Evolutionary conservation across 2,113 vertebrate species (phyloP).

Genomic region (Butastur rufipennis): DNA sequence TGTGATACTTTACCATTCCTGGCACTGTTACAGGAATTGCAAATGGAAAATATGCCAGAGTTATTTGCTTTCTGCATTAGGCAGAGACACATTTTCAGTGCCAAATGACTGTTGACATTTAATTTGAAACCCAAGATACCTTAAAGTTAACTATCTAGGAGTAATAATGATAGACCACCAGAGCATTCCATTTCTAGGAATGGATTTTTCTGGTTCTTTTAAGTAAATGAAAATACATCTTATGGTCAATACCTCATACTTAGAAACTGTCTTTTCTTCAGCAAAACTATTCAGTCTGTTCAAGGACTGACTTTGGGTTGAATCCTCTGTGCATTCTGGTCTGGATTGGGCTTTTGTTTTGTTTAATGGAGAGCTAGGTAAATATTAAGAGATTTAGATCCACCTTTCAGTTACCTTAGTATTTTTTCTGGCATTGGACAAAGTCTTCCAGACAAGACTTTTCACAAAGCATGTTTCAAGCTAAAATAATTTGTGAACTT

Average conservation of each 20-base stretch:
- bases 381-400: not conserved
- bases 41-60: conserved; percentile 15
- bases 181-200: not conserved
- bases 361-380: not conserved
- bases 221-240: conserved; percentile 20
- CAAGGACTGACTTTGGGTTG: not conserved
- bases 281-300: not conserved
- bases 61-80: conserved; percentile 28
- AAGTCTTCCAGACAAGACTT: not conserved
- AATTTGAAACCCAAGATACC: conserved; percentile 40
- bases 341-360: not conserved
- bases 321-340: not conserved
- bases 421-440: not conserved
- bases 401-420: not conserved
- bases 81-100: conserved; percentile 16
- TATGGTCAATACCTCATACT: not conserved
- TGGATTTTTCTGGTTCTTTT: not conserved
- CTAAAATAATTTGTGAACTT: not conserved
- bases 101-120: conserved; percentile 41
- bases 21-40: not conserved
- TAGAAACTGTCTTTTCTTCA: not conserved
- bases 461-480: not conserved
- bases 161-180: not conserved
- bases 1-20: not conserved
- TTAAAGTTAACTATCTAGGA: conserved; percentile 19